phyloP scores from a whole-genome alignment of 2,797 vertebrate genomes.

The Erithacus rubecula region DNA sequence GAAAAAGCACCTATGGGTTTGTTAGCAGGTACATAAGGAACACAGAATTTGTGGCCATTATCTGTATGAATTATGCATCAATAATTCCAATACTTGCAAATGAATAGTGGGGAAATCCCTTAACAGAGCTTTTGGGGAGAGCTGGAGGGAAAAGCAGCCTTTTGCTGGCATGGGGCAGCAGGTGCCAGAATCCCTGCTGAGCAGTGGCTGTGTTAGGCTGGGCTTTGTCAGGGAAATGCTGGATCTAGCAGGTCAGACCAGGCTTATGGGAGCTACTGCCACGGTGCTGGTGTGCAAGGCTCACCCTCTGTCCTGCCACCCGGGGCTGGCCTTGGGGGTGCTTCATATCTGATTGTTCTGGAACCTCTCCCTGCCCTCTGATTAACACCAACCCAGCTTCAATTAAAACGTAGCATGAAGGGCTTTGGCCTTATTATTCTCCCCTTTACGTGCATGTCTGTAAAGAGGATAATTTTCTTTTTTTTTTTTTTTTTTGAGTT shows the following conservation, averaged over 20 bases:
- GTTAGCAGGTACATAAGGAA: background rate
- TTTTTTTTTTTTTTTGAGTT: background rate
- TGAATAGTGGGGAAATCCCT: background rate
- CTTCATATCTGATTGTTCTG: constrained; percentile 7
- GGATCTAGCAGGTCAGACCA: background rate
- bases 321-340: background rate
- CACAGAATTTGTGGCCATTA: background rate
- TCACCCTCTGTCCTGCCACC: background rate
- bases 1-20: background rate
- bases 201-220: background rate
- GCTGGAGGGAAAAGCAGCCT: background rate
- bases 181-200: background rate
- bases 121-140: background rate
- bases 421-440: constrained; percentile 49
- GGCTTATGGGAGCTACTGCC: background rate
- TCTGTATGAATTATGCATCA: background rate
- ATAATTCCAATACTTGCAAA: background rate
- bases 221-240: background rate
- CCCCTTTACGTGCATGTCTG: background rate
- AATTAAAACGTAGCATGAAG: constrained; percentile 60
- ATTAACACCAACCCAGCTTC: constrained; percentile 45
- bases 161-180: background rate
- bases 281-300: fast-evolving
- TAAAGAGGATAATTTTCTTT: constrained; percentile 39
- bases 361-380: constrained; percentile 41